phyloP scores from a whole-genome alignment of 35 echinoderm and acorn worm species.

The Ptychodera flava region DNA sequence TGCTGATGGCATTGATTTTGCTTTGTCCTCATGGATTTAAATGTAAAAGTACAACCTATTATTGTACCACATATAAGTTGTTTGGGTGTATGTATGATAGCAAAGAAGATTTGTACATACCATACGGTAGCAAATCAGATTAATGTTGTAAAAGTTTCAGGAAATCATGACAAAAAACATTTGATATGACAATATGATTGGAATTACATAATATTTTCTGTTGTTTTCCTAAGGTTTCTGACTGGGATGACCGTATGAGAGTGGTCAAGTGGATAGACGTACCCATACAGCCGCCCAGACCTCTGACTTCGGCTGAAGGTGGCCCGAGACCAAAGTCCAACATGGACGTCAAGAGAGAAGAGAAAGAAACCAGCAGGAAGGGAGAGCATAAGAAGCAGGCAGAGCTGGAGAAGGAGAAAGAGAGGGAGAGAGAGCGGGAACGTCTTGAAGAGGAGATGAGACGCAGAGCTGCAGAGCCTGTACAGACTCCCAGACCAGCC shows the following conservation, averaged over 20 bases:
- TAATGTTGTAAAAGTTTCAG: too few relatives aligned
- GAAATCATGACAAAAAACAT: too few relatives aligned
- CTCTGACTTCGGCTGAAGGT: constrained; percentile 47
- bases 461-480: constrained; percentile 39
- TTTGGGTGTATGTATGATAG: not conserved
- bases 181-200: not conserved
- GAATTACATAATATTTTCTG: too few relatives aligned
- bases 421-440: constrained; percentile 50
- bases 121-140: too few relatives aligned
- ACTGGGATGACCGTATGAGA: constrained; percentile 96
- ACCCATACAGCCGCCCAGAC: constrained; percentile 30
- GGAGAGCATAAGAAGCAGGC: constrained; percentile 71
- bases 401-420: constrained; percentile 33
- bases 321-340: constrained; percentile 63
- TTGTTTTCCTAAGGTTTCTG: constrained; percentile 76
- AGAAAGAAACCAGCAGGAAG: constrained; percentile 55
- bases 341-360: constrained; percentile 64
- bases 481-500: constrained; percentile 62
- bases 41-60: not conserved
- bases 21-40: not conserved
- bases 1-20: not conserved
- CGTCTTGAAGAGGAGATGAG: constrained; percentile 59
- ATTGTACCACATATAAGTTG: not conserved
- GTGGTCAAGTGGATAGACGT: constrained; percentile 97
- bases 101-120: not conserved